These are phyloP conservation scores for Trichopoda pennipes DNA, from an alignment of 2,888 invertebrate genomes.

Conservation along the genomic window DNA sequence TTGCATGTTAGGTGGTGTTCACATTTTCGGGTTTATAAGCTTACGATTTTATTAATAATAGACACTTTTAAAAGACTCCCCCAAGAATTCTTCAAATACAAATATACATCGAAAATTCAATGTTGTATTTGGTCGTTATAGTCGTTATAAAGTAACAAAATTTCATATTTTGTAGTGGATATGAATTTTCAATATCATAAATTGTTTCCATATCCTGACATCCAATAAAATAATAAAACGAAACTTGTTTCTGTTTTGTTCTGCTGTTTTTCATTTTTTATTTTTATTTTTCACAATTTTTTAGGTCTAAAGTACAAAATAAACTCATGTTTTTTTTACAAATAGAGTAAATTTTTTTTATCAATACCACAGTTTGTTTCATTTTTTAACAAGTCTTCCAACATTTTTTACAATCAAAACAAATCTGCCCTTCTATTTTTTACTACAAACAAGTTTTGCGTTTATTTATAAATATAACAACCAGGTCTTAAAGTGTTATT, in stretches of 20 bases:
- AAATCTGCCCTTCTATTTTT: slow-evolving; percentile 28
- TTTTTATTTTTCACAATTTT: slow-evolving; percentile 38
- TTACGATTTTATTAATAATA: no score
- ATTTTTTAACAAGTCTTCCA: slow-evolving; percentile 41
- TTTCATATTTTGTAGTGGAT: no score
- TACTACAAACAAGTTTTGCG: background rate
- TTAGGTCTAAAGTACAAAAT: slow-evolving; percentile 66
- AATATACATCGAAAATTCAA: no score
- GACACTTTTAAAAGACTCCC: no score
- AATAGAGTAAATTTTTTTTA: slow-evolving; percentile 19
- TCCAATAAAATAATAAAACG: no score
- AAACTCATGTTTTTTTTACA: slow-evolving; percentile 60
- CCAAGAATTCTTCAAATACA: no score
- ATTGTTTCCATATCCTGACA: no score
- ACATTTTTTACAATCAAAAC: slow-evolving; percentile 22
- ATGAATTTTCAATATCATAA: no score
- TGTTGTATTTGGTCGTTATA: no score
- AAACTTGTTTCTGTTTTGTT: background rate
- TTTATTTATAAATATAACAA: slow-evolving; percentile 47
- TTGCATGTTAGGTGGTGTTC: no score
- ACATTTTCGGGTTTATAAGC: no score
- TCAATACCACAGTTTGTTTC: slow-evolving; percentile 65
- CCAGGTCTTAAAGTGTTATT: slow-evolving; percentile 48
- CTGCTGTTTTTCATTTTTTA: slow-evolving; percentile 19
- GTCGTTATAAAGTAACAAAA: no score